phyloP scores from a whole-genome alignment of 2,113 vertebrate genomes.

The human (Homo sapiens) region GRCh38 chr14:33230001-33230500 shows the following conservation, averaged over 20 bases:
- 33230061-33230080: neutral
- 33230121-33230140: slow-evolving; percentile 69
- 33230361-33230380: neutral
- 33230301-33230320: neutral
- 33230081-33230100: slow-evolving; percentile 33
- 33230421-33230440: neutral
- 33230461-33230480: neutral
- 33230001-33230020: slow-evolving; percentile 68
- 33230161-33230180: slow-evolving; percentile 64
- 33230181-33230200: slow-evolving; percentile 72
- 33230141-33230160: slow-evolving; percentile 76
- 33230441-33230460: slow-evolving; percentile 15
- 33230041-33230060: slow-evolving; percentile 35
- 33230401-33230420: neutral
- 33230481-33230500: neutral
- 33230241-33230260: slow-evolving; percentile 67
- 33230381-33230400: neutral
- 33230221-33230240: slow-evolving; percentile 56
- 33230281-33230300: neutral
- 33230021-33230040: slow-evolving; percentile 37
- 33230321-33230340: neutral
- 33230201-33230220: slow-evolving; percentile 64
- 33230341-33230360: neutral
- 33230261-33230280: slow-evolving; percentile 58
- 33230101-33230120: slow-evolving; percentile 41